Evolutionary conservation across 2,888 invertebrate species (phyloP), one percentile per base, ranked within the genome.

Genomic region (Lissonota sp.): DNA sequence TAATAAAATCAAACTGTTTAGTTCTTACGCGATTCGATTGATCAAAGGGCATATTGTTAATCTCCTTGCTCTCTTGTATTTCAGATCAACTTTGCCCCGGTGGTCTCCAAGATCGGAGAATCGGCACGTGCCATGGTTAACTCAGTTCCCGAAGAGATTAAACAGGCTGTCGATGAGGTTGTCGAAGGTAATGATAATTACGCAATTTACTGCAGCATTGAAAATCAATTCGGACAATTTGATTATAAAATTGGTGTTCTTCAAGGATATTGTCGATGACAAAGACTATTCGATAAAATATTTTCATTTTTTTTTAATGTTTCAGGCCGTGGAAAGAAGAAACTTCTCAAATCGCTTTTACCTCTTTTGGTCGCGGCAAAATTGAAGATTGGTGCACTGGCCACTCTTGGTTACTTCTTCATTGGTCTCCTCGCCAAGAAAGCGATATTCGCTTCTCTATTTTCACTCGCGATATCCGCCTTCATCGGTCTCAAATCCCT

Each of bases 401-500:
- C 93, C 51, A 93, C 94, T 58, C 91, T 95, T 67, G 93, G 94
- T 37, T 94, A 94, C 91, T 93, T 95, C 88, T 94, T 93, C 64
- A 93, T 95, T 83, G 93, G 94, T 60, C 90, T 95, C 82, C 90
- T 95, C 86, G 95, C 95, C 85, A 95, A 95, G 93, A 95, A 95
- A 89, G 95, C 95, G 69, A 92, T 95, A 84, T 88, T 95, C 83
- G 93, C 94, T 1, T 94, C 95, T 6, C 89, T 95, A 74, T 92
- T 95, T 82, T 95, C 95, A 3, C 93, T 95, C 85, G 93, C 94
- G 86, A 92, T 95, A 86, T 94, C 95, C 26, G 93, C 94, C 69
- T 94, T 94, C 91, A 88, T 94, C 80, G 92, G 93, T 1, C 80
- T 93, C 12, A 92, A 86, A 76, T 85, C 88, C 70, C 90, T 92